Evolutionary conservation across 2,797 vertebrate genomes (phyloP), one percentile per base, ranked within the genome.

Genomic region (Hapalemur alaotrensis): DNA sequence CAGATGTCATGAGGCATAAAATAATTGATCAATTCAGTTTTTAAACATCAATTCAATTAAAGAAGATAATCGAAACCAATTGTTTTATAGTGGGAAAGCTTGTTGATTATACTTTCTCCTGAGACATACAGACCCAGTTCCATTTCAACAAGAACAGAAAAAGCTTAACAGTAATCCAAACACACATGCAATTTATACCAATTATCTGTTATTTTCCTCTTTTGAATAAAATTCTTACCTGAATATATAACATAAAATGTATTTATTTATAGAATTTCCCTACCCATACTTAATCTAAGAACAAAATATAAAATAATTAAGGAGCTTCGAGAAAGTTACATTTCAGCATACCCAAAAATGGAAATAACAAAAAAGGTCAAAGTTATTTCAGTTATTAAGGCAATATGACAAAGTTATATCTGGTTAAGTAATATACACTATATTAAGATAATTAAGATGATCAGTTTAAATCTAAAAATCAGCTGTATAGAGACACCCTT

Each of bases 1-100:
- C 57, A 85, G 23, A 11, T 87, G 89, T 15, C 1, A 41, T 28
- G 25, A 95, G 20, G 3, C 41, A 96, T 93, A 69, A 92, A 61
- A 86, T 70, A 91, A 65, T 25, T 89, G 30, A 92, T 82, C 5
- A 67, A 81, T 80, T 91, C 5, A 61, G 57, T 89, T 94, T 96
- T 46, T 5, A 43, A 83, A 87, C 41, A 22, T 63, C 20, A 76
- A 32, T 61, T n/a, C 23, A 87, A 73, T 92, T 92, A 78, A 87
- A 83, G n/a, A 70, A 61, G 20, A 52, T 61, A 91, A 93, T 50
- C 5, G 23, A 70, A 65, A 89, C 12, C 32, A 76, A 43, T 85
- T 93, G 20, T 78, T 86, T 85, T 93, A 52, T 14, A 72, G 50
- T 50, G n/a, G 46, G 23, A 73, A 89, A 76, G 15, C 4, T n/a